Evolutionary conservation across 2,888 invertebrate genomes (phyloP).

Genomic region (Icerya purchasi): DNA sequence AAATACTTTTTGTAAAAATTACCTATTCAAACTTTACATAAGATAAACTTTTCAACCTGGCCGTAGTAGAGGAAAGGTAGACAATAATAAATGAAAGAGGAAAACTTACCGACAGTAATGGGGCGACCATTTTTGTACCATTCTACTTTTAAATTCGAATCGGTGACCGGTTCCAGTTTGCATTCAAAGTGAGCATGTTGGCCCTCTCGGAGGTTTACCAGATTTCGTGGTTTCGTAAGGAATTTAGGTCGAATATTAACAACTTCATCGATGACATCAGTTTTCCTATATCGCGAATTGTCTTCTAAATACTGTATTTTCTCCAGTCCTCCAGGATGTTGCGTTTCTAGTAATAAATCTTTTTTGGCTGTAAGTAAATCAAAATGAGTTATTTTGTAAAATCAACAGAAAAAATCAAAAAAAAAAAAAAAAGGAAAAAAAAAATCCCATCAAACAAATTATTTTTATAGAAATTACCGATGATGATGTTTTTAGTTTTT

Average conservation of each 20-base stretch:
- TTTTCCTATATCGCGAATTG: constrained; percentile 58
- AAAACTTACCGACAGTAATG: constrained; percentile 61
- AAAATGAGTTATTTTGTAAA: too few relatives aligned
- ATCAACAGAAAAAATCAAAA: too few relatives aligned
- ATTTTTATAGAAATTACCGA: background rate
- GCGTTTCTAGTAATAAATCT: constrained; percentile 66
- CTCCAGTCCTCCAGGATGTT: constrained; percentile 74
- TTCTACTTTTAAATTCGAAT: constrained; percentile 86
- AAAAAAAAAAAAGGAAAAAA: too few relatives aligned
- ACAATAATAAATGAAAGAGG: too few relatives aligned
- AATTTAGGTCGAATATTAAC: constrained; percentile 66
- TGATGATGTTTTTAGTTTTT: too few relatives aligned
- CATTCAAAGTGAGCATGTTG: constrained; percentile 94
- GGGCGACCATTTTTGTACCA: constrained; percentile 93
- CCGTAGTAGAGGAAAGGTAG: too few relatives aligned
- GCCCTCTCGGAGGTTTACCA: constrained; percentile 66
- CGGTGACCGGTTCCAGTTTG: constrained; percentile 88
- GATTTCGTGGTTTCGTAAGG: constrained; percentile 65
- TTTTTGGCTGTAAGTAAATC: constrained; percentile 46
- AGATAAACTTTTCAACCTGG: too few relatives aligned
- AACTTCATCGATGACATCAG: constrained; percentile 58
- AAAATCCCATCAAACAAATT: background rate
- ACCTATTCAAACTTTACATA: too few relatives aligned
- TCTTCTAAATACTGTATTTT: constrained; percentile 84
- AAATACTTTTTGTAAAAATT: too few relatives aligned